Base-by-base conservation (phyloP, 2,113 vertebrate genomes). In the Miniopterus natalensis region DNA sequence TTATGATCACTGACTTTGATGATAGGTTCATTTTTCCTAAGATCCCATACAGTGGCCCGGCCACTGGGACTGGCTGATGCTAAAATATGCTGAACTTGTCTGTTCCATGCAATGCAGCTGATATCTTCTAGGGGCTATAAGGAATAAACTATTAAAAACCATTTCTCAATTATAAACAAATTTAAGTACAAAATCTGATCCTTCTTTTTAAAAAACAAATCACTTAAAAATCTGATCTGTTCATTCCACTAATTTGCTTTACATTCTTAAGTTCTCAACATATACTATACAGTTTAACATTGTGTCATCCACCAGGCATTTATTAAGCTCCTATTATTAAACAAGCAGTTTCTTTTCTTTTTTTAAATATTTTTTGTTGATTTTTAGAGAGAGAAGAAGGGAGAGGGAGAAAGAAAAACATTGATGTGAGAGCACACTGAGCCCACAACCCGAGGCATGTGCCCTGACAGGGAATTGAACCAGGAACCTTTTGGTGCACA, bases 1-100 rank as follows among this genome's bases (percentile, higher is more conserved):
- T 99, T 99, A 97, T 99, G 99, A 98, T 99, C 99, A 61, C 99
- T 99, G 97, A 99, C 99, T 99, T 99, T 99, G 97, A 99, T 99
- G 92, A 99, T 99, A 49, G 99, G 99, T 77, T 99, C 99, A 0
- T 99, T 99, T 98, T 99, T 99, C 68, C 99, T 98, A 71, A 99
- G 99, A 87, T 99, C 99, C 99, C 99, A 99, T 12, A 99, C 99
- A 0, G 99, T 99, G 1, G 99, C 98, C 8, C 99, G 98, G 80
- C 99, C 99, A 0, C 99, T 99, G 3, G 99, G 99, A 96, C 99
- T 99, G 75, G 99, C 99, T 0, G 99, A 99, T 0, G 99, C 99
- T 96, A 99, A 97, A 96, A 99, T 99, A 92, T 99, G 98, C 94
- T 99, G 99, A 36, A 99, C 98, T 71, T 99, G 99, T 92, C 98